Evolutionary conservation across 2,888 invertebrate genomes (phyloP), one percentile per base, ranked within the genome.

Genomic region (Myopa testacea): DNA sequence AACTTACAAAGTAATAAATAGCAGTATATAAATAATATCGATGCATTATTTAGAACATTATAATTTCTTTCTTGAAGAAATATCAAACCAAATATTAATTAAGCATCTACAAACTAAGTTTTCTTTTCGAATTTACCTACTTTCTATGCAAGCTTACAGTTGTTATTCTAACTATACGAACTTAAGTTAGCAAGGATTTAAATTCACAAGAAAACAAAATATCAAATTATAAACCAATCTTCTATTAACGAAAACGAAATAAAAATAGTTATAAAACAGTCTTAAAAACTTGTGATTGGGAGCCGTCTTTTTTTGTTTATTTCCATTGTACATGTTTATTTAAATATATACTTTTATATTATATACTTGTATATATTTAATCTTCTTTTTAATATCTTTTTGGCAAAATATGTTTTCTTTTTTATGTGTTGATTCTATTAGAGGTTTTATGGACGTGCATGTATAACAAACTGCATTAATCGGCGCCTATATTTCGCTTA

Each of bases 391-490:
- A n/a, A 55, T n/a, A 55, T 63, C 10, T 74, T 74, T 73, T 74
- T 74, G 74, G 74, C 63, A 70, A 77, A 76, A 68, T 71, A 34
- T 38, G 34, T 12, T 38, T 60, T 38, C 40, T 55, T 26, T 72
- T 65, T 63, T n/a, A n/a, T 52, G 4, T 70, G 60, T 78, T 76
- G 37, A 16, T 78, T 81, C 73, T 63, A 76, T 40, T 65, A 62
- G 26, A 58, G 34, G 10, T 68, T 77, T 75, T 74, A 79, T 81
- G 79, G 78, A 81, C 79, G 81, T 80, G 81, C 81, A 77, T 76
- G 75, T 77, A 79, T 81, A 80, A 82, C 81, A 79, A 81, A 81
- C 80, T 80, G 80, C 81, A 80, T 75, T 75, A 76, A 80, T 80
- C 79, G 79, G 78, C 75, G 78, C 75, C 74, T 76, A 69, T 62